Conservation (phyloP, 2,113 vertebrate species). For the Megaleporinus macrocephalus region DNA sequence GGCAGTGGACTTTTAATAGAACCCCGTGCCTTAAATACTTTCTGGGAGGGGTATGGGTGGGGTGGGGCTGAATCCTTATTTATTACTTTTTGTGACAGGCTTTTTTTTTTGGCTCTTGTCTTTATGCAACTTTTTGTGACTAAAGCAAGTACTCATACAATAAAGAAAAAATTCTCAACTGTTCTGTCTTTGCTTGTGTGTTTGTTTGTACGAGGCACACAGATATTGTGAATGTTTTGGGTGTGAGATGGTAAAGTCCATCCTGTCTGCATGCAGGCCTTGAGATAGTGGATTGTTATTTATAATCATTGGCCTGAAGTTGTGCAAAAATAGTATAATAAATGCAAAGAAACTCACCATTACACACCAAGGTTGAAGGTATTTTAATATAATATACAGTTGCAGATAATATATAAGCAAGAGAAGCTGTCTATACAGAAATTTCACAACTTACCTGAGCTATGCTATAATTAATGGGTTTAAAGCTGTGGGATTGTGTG, state of each 20-base stretch:
- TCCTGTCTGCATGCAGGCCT: too few relatives aligned
- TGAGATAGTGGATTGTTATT: background rate
- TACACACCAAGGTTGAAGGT: too few relatives aligned
- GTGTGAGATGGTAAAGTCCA: too few relatives aligned
- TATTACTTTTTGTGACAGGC: too few relatives aligned
- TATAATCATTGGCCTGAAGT: too few relatives aligned
- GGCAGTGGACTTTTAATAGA: slow-evolving; percentile 67
- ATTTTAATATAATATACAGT: background rate
- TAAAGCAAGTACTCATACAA: background rate
- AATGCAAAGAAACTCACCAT: too few relatives aligned
- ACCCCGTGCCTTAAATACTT: background rate
- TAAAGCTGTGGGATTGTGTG: too few relatives aligned
- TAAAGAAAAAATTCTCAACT: slow-evolving; percentile 6
- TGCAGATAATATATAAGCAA: background rate
- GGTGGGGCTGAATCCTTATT: background rate
- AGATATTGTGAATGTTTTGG: too few relatives aligned
- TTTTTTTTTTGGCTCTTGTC: background rate
- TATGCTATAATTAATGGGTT: background rate
- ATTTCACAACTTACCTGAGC: background rate
- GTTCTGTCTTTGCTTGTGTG: slow-evolving; percentile 11
- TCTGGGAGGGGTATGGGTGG: background rate
- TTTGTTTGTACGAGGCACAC: background rate
- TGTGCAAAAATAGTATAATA: too few relatives aligned
- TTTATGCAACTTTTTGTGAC: background rate
- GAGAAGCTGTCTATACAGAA: background rate